phyloP scores from a whole-genome alignment of 2,888 invertebrate genomes.

The Rhamphomyia laevipes region DNA sequence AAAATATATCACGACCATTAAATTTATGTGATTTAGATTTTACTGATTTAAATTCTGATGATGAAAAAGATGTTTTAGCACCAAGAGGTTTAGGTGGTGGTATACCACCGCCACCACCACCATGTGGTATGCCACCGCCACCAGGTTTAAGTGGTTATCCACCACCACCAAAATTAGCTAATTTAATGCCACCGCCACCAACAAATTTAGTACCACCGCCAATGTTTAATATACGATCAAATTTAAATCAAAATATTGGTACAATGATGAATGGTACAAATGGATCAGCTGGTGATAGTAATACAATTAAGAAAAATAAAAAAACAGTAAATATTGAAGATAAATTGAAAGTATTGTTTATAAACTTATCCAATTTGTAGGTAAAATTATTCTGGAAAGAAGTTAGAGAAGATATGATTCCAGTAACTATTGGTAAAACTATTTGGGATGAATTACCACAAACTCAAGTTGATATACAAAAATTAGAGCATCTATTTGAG shows the following conservation, averaged over 20 bases:
- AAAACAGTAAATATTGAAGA: conserved; percentile 58
- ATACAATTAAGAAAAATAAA: conserved; percentile 68
- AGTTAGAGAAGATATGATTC: conserved; percentile 54
- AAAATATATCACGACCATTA: conserved; percentile 60
- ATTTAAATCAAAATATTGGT: conserved; percentile 26
- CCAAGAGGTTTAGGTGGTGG: conserved; percentile 53
- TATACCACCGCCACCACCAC: conserved; percentile 71
- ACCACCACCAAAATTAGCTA: conserved; percentile 38
- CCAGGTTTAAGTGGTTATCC: conserved; percentile 35
- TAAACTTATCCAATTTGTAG: conserved; percentile 18
- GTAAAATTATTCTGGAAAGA: conserved; percentile 95
- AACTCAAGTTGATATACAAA: conserved; percentile 79
- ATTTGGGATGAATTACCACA: conserved; percentile 88
- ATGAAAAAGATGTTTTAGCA: conserved; percentile 69
- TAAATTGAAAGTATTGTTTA: not conserved
- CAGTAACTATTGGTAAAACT: conserved; percentile 52
- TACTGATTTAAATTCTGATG: conserved; percentile 79
- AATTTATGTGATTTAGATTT: conserved; percentile 93
- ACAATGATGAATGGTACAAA: conserved; percentile 17
- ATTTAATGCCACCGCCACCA: conserved; percentile 36
- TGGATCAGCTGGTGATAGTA: conserved; percentile 20
- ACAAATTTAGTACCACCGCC: conserved; percentile 42
- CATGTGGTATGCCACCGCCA: conserved; percentile 48
- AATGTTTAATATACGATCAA: conserved; percentile 36
- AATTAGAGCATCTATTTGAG: conserved; percentile 93